phyloP scores from a whole-genome alignment of 1,140 invertebrate genomes.

The Drosophila equinoxialis region DNA sequence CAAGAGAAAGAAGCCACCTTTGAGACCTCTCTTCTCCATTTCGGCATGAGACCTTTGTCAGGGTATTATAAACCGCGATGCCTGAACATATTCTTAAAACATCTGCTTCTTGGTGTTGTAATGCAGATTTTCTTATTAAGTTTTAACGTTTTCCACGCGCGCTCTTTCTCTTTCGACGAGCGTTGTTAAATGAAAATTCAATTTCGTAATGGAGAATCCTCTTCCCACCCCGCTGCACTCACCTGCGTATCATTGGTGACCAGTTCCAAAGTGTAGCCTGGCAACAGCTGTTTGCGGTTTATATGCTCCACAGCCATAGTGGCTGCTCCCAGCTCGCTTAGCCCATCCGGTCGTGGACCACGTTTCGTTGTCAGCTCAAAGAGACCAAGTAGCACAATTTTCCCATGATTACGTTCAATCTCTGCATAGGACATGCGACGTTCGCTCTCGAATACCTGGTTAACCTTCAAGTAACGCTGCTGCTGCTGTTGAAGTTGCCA shows the following conservation, averaged over 20 bases:
- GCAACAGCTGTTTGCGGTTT: conserved; percentile 87
- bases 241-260: conserved; percentile 93
- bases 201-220: conserved; percentile 66
- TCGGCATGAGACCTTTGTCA: not conserved
- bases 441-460: conserved; percentile 77
- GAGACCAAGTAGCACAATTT: conserved; percentile 87
- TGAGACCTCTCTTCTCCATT: not conserved
- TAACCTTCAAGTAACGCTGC: conserved; percentile 75
- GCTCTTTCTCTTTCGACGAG: conserved; percentile 20
- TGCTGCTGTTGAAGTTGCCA: conserved; percentile 54
- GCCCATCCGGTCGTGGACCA: conserved; percentile 86
- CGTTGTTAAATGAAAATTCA: conserved; percentile 71
- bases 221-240: conserved; percentile 57
- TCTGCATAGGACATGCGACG: conserved; percentile 70
- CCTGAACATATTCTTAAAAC: conserved; percentile 63
- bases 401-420: conserved; percentile 72
- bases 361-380: conserved; percentile 88
- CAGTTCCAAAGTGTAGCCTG: conserved; percentile 88
- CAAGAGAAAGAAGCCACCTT: no score
- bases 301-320: conserved; percentile 89
- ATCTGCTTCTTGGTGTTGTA: conserved; percentile 35
- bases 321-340: conserved; percentile 89
- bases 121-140: conserved; percentile 79
- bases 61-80: not conserved
- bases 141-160: conserved; percentile 67